Percentiles rank a stretch among this genome's conserved stretches.
Evolutionary conservation across 2,797 vertebrate genomes (phyloP).

Genomic region (Epinephelus coioides): DNA sequence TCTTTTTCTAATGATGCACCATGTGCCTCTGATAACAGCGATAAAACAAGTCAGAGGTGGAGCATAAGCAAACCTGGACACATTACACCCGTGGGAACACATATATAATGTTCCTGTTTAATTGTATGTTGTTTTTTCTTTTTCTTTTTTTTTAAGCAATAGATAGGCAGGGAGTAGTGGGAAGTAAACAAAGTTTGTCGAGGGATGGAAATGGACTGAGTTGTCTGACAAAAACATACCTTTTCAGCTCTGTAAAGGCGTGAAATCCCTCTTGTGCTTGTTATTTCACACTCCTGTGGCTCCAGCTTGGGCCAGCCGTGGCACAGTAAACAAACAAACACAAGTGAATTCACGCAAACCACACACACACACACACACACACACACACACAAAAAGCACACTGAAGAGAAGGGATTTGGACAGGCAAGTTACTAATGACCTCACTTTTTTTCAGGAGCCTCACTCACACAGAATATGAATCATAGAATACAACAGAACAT

Average conservation of each 20-base stretch:
- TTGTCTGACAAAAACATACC: slow-evolving; percentile 77
- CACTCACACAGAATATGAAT: slow-evolving; percentile 60
- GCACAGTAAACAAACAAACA: slow-evolving; percentile 80
- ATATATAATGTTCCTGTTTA: slow-evolving; percentile 80
- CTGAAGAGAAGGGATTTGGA: slow-evolving; percentile 57
- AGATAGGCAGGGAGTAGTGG: slow-evolving; percentile 54
- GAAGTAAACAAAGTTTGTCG: slow-evolving; percentile 81
- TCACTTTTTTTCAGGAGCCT: slow-evolving; percentile 61
- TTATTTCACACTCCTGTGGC: slow-evolving; percentile 90
- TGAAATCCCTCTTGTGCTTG: slow-evolving; percentile 89
- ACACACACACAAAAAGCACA: slow-evolving; percentile 8
- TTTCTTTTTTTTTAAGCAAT: slow-evolving; percentile 34
- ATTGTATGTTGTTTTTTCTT: slow-evolving; percentile 62
- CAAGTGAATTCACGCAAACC: slow-evolving; percentile 64
- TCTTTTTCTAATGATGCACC: slow-evolving; percentile 85
- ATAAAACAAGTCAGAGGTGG: slow-evolving; percentile 81
- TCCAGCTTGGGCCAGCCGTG: slow-evolving; percentile 74
- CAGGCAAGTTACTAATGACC: slow-evolving; percentile 82
- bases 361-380: slow-evolving; percentile 28
- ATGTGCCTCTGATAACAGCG: slow-evolving; percentile 86
- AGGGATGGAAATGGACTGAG: slow-evolving; percentile 79
- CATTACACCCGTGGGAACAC: slow-evolving; percentile 82
- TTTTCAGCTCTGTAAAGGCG: slow-evolving; percentile 79
- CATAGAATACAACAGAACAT: slow-evolving; percentile 27
- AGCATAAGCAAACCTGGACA: slow-evolving; percentile 80